Percentiles rank a stretch among this genome's conserved stretches.
These are phyloP conservation scores for Epirrita christyi DNA, from an alignment of 2,888 invertebrate species.

Conservation along the genomic window DNA sequence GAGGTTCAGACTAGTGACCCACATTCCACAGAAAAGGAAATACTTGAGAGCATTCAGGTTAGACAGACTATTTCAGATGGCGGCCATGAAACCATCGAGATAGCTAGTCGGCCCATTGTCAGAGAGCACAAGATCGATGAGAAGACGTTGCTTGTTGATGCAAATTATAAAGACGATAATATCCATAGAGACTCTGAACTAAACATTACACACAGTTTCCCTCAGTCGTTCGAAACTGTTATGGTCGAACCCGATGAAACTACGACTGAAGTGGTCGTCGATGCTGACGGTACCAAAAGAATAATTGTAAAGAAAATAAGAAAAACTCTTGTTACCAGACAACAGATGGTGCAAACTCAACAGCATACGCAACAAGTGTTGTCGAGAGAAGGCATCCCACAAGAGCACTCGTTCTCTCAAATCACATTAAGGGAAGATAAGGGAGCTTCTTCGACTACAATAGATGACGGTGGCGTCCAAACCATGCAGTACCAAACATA, in stretches of 20 bases:
- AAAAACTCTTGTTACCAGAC: conserved; percentile 87
- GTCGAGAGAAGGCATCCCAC: conserved; percentile 83
- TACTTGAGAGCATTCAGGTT: conserved; percentile 87
- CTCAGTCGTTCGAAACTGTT: conserved; percentile 92
- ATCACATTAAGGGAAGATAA: conserved; percentile 88
- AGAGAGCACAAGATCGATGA: conserved; percentile 78
- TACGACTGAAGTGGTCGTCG: conserved; percentile 92
- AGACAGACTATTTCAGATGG: conserved; percentile 86
- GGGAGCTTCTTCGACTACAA: conserved; percentile 83
- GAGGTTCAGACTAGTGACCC: conserved; percentile 86
- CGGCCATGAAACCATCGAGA: conserved; percentile 89
- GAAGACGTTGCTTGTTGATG: conserved; percentile 88
- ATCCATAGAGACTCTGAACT: conserved; percentile 86
- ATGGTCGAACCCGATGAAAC: conserved; percentile 93
- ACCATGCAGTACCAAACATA: conserved; percentile 86
- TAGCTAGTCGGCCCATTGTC: conserved; percentile 86
- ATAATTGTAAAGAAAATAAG: conserved; percentile 91
- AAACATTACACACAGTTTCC: conserved; percentile 88
- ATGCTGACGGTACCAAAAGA: conserved; percentile 91
- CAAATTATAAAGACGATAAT: conserved; percentile 87
- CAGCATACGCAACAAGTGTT: conserved; percentile 83
- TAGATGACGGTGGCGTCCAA: conserved; percentile 86
- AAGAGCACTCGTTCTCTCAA: conserved; percentile 87
- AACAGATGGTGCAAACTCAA: conserved; percentile 87
- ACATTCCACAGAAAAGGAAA: conserved; percentile 74